Conservation (phyloP, 1,140 invertebrate genomes). For the Neodiprion lecontei region DNA sequence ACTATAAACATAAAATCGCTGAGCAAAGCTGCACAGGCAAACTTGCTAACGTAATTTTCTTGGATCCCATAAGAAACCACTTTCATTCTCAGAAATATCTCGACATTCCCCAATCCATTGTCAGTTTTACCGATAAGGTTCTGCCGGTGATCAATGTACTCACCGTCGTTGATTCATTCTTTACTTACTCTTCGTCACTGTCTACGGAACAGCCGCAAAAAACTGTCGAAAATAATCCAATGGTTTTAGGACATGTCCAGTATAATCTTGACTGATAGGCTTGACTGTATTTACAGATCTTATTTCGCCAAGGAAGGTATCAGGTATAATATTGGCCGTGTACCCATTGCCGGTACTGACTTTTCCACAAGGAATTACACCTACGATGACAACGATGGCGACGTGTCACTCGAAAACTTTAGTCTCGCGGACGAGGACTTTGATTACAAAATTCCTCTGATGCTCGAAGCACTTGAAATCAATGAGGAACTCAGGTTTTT, state of each 20-base stretch:
- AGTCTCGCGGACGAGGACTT: conserved; percentile 53
- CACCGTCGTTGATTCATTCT: too few relatives aligned
- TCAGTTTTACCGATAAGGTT: too few relatives aligned
- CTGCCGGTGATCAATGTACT: too few relatives aligned
- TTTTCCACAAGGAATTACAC: conserved; percentile 76
- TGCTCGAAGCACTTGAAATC: conserved; percentile 41
- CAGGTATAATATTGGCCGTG: conserved; percentile 67
- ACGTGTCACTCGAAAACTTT: conserved; percentile 48
- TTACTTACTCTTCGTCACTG: too few relatives aligned
- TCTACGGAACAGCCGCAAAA: too few relatives aligned
- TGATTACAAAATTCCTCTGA: conserved; percentile 54
- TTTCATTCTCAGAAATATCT: conserved; percentile 12
- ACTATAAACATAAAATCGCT: conserved; percentile 77
- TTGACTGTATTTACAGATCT: conserved; percentile 38
- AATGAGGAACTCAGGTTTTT: conserved; percentile 62
- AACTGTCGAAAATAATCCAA: too few relatives aligned
- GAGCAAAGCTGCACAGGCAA: conserved; percentile 61
- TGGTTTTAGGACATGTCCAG: too few relatives aligned
- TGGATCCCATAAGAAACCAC: conserved; percentile 5
- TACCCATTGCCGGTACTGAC: conserved; percentile 75
- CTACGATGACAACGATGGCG: conserved; percentile 67
- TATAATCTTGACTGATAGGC: too few relatives aligned
- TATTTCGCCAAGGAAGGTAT: conserved; percentile 62
- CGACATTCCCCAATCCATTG: too few relatives aligned
- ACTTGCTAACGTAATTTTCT: conserved; percentile 65